Conservation (phyloP, 2,888 invertebrate species). For the Neocrepidodera transversa region DNA sequence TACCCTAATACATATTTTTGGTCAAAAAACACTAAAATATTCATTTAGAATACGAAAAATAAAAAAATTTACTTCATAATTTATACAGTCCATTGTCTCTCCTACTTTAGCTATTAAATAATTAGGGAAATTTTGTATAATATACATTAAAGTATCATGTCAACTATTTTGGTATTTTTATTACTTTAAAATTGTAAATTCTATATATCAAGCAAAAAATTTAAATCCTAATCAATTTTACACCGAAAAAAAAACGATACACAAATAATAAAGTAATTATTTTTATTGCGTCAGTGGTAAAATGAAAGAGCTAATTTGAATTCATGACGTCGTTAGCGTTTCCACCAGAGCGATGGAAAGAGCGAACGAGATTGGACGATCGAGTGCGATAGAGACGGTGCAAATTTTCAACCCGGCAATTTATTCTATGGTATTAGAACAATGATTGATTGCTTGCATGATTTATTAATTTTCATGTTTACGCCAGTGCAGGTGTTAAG, state of each 20-base stretch:
- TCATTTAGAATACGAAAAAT: too few relatives aligned
- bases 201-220: too few relatives aligned
- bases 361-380: constrained; percentile 1
- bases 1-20: too few relatives aligned
- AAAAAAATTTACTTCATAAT: too few relatives aligned
- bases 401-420: constrained; percentile 34
- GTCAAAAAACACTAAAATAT: too few relatives aligned
- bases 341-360: background rate
- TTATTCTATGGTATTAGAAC: constrained; percentile 34
- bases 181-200: too few relatives aligned
- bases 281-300: constrained; percentile 30
- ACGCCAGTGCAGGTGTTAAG: constrained; percentile 39
- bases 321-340: constrained; percentile 34
- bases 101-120: too few relatives aligned
- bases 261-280: constrained; percentile 24
- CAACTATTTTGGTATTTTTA: too few relatives aligned
- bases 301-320: constrained; percentile 38
- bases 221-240: too few relatives aligned
- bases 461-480: constrained; percentile 40
- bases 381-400: constrained; percentile 12
- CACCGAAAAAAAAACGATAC: constrained; percentile 2
- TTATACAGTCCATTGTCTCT: too few relatives aligned
- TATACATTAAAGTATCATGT: too few relatives aligned
- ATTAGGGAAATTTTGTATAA: too few relatives aligned
- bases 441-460: constrained; percentile 40